Evolutionary conservation across 2,113 vertebrate species (phyloP).

Genomic region (Dasyprocta punctata): DNA sequence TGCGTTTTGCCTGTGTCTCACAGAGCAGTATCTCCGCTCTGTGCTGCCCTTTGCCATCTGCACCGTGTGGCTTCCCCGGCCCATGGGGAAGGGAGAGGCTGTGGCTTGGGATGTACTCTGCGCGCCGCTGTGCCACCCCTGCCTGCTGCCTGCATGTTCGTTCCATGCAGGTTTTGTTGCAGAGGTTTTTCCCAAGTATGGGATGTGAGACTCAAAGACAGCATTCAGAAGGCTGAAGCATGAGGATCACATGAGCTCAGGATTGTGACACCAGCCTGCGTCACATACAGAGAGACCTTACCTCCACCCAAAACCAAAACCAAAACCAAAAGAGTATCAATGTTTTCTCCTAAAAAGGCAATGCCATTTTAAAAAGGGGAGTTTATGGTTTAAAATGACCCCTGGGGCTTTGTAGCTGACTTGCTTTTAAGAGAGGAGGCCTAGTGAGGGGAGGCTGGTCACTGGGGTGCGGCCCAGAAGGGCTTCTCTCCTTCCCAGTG

Average conservation of each 20-base stretch:
- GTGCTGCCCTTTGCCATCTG: not conserved
- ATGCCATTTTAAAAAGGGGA: not conserved
- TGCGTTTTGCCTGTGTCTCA: not conserved
- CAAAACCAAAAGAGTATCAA: not conserved
- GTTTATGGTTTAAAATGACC: not conserved
- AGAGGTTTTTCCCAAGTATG: not conserved
- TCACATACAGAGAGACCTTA: not conserved
- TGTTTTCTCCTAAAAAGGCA: not conserved
- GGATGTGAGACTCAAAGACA: not conserved
- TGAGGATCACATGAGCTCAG: not conserved
- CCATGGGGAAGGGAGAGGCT: not conserved
- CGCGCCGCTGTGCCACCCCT: rapidly evolving
- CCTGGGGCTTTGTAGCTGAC: too few relatives aligned
- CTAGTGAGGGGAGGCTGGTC: too few relatives aligned
- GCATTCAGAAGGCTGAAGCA: not conserved
- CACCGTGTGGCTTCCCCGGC: not conserved
- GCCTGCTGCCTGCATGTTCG: not conserved
- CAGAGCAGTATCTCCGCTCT: rapidly evolving
- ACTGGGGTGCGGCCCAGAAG: too few relatives aligned
- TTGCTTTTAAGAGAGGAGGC: too few relatives aligned
- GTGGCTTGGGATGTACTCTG: not conserved
- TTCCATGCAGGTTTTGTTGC: not conserved
- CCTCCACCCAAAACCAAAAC: not conserved
- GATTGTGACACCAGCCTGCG: not conserved
- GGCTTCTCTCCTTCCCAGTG: too few relatives aligned